Evolutionary conservation across 1,140 invertebrate genomes (phyloP).

Genomic region (Batillaria attramentaria): DNA sequence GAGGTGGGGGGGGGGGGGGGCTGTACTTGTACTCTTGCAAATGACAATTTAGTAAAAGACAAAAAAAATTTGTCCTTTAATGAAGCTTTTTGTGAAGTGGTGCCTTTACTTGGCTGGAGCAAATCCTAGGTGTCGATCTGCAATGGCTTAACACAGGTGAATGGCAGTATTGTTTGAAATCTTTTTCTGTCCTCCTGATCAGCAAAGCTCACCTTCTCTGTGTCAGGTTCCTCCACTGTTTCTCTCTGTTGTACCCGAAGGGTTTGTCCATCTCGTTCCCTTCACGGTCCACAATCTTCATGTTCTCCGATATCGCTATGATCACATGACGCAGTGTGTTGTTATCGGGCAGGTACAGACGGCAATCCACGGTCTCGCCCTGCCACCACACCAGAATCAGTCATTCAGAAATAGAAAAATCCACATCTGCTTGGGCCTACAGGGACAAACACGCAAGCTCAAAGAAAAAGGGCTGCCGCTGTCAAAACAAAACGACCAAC

Average conservation of each 20-base stretch:
- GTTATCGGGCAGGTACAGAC: conserved; percentile 91
- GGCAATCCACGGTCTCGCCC: conserved; percentile 92
- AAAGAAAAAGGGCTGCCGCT: too few species aligned
- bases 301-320: conserved; percentile 89
- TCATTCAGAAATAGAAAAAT: not conserved
- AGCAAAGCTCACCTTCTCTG: conserved; percentile 75
- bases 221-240: conserved; percentile 91
- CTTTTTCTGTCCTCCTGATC: not conserved
- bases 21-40: too few species aligned
- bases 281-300: conserved; percentile 86
- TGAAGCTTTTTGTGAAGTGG: too few species aligned
- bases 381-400: conserved; percentile 56
- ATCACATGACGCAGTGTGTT: conserved; percentile 89
- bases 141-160: not conserved
- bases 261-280: conserved; percentile 72
- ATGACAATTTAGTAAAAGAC: too few species aligned
- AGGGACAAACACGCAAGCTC: not conserved
- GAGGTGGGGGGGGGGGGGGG: too few species aligned
- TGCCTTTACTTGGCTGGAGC: too few species aligned
- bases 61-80: too few species aligned
- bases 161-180: not conserved
- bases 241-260: conserved; percentile 71
- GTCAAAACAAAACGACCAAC: too few species aligned
- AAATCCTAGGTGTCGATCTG: too few species aligned
- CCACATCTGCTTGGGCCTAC: not conserved